A percentile compares a stretch with the other conserved stretches of the same genome.
phyloP scores from a whole-genome alignment of 2,113 vertebrate species.

The Naja naja region DNA sequence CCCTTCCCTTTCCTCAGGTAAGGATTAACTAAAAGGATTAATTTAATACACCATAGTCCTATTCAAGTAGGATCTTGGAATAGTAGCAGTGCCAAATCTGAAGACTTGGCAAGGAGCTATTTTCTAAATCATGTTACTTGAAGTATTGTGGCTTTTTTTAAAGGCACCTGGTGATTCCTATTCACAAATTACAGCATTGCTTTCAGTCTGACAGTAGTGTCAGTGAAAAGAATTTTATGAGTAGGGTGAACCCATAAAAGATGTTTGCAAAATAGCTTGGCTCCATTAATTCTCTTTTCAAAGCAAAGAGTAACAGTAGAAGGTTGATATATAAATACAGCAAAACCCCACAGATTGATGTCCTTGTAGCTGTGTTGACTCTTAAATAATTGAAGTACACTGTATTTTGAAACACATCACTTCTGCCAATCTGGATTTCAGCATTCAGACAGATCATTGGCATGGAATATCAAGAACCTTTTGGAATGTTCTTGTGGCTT shows the following conservation, averaged over 20 bases:
- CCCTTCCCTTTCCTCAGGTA: no score
- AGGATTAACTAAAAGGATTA: not conserved
- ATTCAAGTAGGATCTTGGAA: not conserved
- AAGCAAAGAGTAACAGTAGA: not conserved
- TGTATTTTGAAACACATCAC: not conserved
- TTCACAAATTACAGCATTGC: not conserved
- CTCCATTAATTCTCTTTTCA: slow-evolving; percentile 20
- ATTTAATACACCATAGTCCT: slow-evolving; percentile 19
- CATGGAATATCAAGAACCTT: not conserved
- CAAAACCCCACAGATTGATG: not conserved
- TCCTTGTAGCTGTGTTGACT: not conserved
- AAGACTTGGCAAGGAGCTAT: not conserved
- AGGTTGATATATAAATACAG: slow-evolving; percentile 15
- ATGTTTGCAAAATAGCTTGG: slow-evolving; percentile 3
- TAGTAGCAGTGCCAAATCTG: not conserved
- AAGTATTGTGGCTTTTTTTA: not conserved
- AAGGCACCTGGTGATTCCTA: not conserved
- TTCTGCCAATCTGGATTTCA: not conserved
- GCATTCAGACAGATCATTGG: not conserved
- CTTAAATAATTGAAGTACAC: not conserved
- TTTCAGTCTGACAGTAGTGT: not conserved
- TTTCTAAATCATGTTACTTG: slow-evolving; percentile 7
- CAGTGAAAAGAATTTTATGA: not conserved
- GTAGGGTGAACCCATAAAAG: not conserved
- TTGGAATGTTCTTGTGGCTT: not conserved